Base-by-base conservation (phyloP, 2,797 vertebrate genomes). In the Gephyroberyx darwinii region DNA sequence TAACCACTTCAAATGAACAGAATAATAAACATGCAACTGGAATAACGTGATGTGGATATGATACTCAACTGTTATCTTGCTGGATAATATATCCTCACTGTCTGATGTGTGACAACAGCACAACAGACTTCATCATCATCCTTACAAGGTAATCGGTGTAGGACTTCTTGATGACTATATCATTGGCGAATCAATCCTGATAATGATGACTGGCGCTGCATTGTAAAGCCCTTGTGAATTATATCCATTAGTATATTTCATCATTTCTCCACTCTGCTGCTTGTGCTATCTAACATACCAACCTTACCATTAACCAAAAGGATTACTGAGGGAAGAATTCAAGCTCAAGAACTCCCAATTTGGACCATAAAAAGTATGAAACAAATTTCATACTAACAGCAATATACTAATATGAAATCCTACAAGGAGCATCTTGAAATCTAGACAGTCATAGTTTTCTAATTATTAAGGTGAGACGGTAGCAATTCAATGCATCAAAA, bases 1-100 rank as follows among this genome's bases (percentile, higher is more conserved):
- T 20, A 75, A 26, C 73, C 68, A 65, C 71, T 39, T 71, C 53
- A 75, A 81, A 85, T 86, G 77, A 86, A 71, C 71, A 66, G 68
- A 82, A 57, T 8, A 58, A 52, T 57, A 80, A 85, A 41, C 12
- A 80, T 79, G 55, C 31, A 81, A 74, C 52, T 72, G 64, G 57
- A 60, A 76, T 65, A 80, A 74, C 75, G 74, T 68, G 30, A 78
- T 61, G 51, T 56, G 70, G 84, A 77, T 67, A 80, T 65, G 80
- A 55, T 80, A 73, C 83, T 85, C 66, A 84, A 69, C 69, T 26
- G 78, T 83, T 52, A 81, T 85, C 69, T 65, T 47, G 48, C 65
- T 79, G 69, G 62, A 71, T 70, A 33, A 35, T 33, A 33, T 33
- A 53, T 65, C 43, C 31, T 3, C 65, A 8, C 48, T 62, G 53